These are phyloP conservation scores for Nipponia nippon DNA, from an alignment of 2,113 vertebrate genomes.

Conservation along the genomic window DNA sequence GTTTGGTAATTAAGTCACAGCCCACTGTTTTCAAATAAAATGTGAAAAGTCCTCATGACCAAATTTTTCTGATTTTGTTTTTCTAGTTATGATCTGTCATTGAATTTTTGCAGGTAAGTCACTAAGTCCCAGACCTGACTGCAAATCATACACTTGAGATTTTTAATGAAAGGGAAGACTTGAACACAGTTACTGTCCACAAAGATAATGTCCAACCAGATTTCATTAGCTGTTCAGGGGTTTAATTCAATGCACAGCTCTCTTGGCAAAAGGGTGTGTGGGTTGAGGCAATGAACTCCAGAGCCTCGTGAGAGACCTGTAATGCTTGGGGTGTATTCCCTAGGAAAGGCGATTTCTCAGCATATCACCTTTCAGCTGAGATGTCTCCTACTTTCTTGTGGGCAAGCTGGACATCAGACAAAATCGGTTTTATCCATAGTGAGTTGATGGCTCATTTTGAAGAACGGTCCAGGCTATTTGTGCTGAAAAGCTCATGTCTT, in stretches of 20 bases:
- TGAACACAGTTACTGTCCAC: neutral
- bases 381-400: neutral
- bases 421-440: neutral
- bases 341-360: neutral
- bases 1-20: neutral
- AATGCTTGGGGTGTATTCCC: neutral
- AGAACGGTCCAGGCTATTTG: neutral
- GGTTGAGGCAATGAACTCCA: neutral
- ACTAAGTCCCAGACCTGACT: neutral
- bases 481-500: neutral
- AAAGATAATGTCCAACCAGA: neutral
- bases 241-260: neutral
- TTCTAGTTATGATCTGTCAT: neutral
- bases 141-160: neutral
- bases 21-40: constrained; percentile 41
- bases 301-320: neutral
- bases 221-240: neutral
- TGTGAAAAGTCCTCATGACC: neutral
- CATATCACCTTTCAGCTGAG: neutral
- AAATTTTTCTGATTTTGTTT: neutral
- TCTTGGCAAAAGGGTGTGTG: neutral
- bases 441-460: neutral
- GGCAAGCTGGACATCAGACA: neutral
- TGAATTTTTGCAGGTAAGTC: neutral
- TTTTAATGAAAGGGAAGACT: neutral